Evolutionary conservation across 2,888 invertebrate genomes (phyloP).

Genomic region (Monoplex corrugatus): DNA sequence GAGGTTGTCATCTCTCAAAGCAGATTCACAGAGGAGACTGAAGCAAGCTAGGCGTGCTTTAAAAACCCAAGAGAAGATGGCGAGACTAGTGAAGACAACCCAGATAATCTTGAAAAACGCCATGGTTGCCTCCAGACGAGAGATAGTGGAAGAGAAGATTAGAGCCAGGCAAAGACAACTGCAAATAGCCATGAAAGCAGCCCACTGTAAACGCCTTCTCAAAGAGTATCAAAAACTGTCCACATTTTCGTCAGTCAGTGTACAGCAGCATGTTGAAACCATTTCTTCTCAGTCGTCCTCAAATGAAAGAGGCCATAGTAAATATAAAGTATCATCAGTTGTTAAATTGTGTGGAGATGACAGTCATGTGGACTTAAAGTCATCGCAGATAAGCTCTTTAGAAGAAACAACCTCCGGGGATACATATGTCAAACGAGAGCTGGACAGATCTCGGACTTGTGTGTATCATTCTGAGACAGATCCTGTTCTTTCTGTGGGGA

Average conservation of each 20-base stretch:
- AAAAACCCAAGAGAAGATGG: background rate
- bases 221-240: background rate
- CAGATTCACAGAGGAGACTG: background rate
- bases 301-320: no score
- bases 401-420: background rate
- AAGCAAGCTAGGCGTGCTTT: background rate
- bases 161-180: slow-evolving; percentile 10
- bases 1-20: background rate
- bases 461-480: background rate
- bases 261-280: background rate
- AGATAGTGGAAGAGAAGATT: slow-evolving; percentile 28
- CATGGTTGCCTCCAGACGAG: slow-evolving; percentile 14
- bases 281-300: no score
- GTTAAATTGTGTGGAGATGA: background rate
- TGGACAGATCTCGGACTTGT: background rate
- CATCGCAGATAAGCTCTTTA: background rate
- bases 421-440: background rate
- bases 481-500: background rate
- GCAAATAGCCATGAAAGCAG: background rate
- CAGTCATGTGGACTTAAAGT: background rate
- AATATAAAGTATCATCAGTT: background rate
- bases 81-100: background rate
- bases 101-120: background rate
- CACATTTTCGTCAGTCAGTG: background rate
- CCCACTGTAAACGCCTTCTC: slow-evolving; percentile 24